Percentiles rank a stretch among this genome's conserved stretches.
Conservation (phyloP, 2,113 vertebrate genomes). For the Numida meleagris region DNA sequence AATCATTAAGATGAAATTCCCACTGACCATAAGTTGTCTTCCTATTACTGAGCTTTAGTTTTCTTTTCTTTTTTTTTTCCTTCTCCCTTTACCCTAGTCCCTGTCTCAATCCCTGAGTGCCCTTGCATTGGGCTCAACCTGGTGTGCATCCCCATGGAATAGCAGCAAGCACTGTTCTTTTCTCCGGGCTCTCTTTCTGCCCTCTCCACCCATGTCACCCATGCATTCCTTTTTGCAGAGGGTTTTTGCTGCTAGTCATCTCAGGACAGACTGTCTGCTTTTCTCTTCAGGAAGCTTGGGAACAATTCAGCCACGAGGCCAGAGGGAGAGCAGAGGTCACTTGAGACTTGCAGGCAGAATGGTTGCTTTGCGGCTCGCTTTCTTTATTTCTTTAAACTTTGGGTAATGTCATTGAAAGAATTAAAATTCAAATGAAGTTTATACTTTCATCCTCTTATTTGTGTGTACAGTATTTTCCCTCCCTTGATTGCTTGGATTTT, state of each 20-base stretch:
- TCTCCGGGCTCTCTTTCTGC: neutral
- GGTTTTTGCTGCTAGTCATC: neutral
- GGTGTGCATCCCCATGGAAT: neutral
- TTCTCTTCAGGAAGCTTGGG: constrained; percentile 2
- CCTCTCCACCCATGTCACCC: neutral
- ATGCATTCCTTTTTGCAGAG: neutral
- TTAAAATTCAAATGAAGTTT: constrained; percentile 38
- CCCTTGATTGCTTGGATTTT: constrained; percentile 39
- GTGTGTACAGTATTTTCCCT: neutral
- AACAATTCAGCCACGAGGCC: neutral
- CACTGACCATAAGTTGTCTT: neutral
- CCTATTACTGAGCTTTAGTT: neutral
- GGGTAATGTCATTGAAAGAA: neutral
- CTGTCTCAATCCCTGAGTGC: rapidly evolving
- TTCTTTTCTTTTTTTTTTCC: neutral
- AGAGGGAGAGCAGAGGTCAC: neutral
- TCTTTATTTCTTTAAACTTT: neutral
- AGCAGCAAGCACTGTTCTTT: neutral
- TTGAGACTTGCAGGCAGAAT: neutral
- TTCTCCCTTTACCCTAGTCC: neutral
- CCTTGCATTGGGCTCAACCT: neutral
- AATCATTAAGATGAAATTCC: neutral
- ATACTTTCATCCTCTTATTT: constrained; percentile 7
- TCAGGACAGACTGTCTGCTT: neutral
- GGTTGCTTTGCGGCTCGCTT: neutral